Evolutionary conservation across 2,888 invertebrate genomes (phyloP).

Genomic region (Pediacus dermestoides): DNA sequence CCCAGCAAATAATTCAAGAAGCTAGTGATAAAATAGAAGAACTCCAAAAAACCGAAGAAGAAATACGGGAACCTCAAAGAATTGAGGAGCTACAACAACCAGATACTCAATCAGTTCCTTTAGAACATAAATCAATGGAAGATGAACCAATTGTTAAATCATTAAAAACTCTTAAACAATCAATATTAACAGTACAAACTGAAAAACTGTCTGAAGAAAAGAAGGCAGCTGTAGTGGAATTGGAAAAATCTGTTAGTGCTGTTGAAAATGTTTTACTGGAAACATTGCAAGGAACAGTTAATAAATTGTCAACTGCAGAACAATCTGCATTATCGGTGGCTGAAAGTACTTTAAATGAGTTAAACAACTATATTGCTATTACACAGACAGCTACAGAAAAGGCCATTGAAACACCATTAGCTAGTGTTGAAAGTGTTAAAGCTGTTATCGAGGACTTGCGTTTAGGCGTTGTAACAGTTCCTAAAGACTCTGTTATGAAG

Average conservation of each 20-base stretch:
- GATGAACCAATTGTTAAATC: conserved; percentile 28
- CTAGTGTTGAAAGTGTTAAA: conserved; percentile 39
- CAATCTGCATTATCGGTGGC: conserved; percentile 36
- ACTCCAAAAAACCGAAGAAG: too few species aligned
- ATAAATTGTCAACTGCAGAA: conserved; percentile 28
- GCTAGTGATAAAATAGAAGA: too few species aligned
- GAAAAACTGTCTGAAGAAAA: conserved; percentile 35
- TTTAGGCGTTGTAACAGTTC: conserved; percentile 40
- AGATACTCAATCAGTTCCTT: too few species aligned
- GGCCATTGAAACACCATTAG: conserved; percentile 9
- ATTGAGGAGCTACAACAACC: too few species aligned
- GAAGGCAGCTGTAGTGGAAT: conserved; percentile 34
- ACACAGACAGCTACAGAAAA: conserved; percentile 15
- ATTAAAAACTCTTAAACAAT: conserved; percentile 32
- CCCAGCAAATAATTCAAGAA: too few species aligned
- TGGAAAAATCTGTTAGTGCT: conserved; percentile 39
- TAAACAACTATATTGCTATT: conserved; percentile 33
- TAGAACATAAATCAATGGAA: too few species aligned
- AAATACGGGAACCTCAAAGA: too few species aligned
- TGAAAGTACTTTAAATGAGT: conserved; percentile 35
- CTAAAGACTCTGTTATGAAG: conserved; percentile 40
- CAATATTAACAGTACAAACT: conserved; percentile 35
- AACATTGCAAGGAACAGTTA: conserved; percentile 9
- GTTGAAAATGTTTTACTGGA: conserved; percentile 31
- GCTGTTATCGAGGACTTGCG: conserved; percentile 41